Evolutionary conservation across 1,140 invertebrate species (phyloP).

Genomic region (Drosophila miranda): DNA sequence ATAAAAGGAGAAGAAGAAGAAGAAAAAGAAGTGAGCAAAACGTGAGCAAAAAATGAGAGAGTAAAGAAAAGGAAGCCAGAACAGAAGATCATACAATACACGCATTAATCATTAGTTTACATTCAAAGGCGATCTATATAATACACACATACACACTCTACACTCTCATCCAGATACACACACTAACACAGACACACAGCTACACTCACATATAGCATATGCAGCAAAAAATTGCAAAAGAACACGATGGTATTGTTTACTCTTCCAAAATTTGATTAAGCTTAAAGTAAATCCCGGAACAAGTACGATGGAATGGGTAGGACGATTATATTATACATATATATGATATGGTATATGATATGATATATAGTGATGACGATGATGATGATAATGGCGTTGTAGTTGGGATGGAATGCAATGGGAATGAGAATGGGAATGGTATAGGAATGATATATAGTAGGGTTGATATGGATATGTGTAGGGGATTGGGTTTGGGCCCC

Average conservation of each 20-base stretch:
- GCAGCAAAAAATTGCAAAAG: slow-evolving; percentile 70
- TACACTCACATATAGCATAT: slow-evolving; percentile 60
- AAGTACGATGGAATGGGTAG: slow-evolving; percentile 39
- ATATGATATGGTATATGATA: slow-evolving; percentile 42
- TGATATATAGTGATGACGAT: slow-evolving; percentile 28
- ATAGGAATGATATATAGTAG: slow-evolving; percentile 24
- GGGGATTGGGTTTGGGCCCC: slow-evolving; percentile 20
- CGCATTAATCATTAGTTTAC: slow-evolving; percentile 79
- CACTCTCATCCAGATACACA: slow-evolving; percentile 38
- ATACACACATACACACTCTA: slow-evolving; percentile 42
- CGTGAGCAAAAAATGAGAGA: slow-evolving; percentile 38
- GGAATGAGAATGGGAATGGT: slow-evolving; percentile 27
- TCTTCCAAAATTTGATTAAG: slow-evolving; percentile 80
- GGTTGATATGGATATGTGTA: slow-evolving; percentile 24
- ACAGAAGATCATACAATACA: slow-evolving; percentile 58
- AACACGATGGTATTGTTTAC: slow-evolving; percentile 80
- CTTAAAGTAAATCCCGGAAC: slow-evolving; percentile 66
- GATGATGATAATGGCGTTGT: slow-evolving; percentile 4
- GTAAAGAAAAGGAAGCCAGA: slow-evolving; percentile 14
- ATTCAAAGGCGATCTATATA: slow-evolving; percentile 71
- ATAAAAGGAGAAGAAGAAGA: slow-evolving; percentile 44
- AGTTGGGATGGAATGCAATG: slow-evolving; percentile 43
- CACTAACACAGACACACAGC: slow-evolving; percentile 3
- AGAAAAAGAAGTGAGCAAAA: slow-evolving; percentile 24
- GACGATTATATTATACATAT: no score